These are phyloP conservation scores for Tiliacea aurago DNA, from an alignment of 2,888 invertebrate genomes.

Conservation along the genomic window DNA sequence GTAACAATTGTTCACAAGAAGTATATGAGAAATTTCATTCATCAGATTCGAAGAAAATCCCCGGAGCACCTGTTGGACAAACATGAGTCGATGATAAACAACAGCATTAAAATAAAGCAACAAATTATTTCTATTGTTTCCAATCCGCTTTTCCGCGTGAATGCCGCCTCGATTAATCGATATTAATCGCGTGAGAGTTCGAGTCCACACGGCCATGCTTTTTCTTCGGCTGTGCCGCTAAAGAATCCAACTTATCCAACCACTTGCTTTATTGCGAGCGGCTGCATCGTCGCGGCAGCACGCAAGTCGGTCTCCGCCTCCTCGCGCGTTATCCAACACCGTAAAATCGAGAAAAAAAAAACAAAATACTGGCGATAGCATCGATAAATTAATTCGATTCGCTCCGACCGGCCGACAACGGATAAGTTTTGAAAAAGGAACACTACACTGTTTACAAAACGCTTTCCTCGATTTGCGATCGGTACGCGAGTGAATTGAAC, in stretches of 20 bases:
- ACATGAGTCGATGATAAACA: slow-evolving; percentile 31
- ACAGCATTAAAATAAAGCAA: slow-evolving; percentile 62
- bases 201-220: slow-evolving; percentile 62
- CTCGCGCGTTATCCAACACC: slow-evolving; percentile 65
- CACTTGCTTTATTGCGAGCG: slow-evolving; percentile 77
- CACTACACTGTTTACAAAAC: slow-evolving; percentile 77
- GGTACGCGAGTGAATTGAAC: slow-evolving; percentile 63
- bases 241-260: slow-evolving; percentile 63
- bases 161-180: slow-evolving; percentile 57
- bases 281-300: slow-evolving; percentile 81
- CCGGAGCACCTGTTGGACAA: slow-evolving; percentile 42
- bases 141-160: slow-evolving; percentile 57
- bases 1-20: slow-evolving; percentile 26
- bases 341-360: slow-evolving; percentile 70
- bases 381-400: slow-evolving; percentile 63
- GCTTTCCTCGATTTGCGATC: slow-evolving; percentile 61
- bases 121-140: slow-evolving; percentile 68
- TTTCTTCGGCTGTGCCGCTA: slow-evolving; percentile 66
- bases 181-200: slow-evolving; percentile 64
- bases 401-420: slow-evolving; percentile 53
- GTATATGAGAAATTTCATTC: slow-evolving; percentile 11
- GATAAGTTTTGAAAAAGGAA: slow-evolving; percentile 75
- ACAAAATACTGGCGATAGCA: slow-evolving; percentile 58
- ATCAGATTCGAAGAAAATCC: slow-evolving; percentile 37
- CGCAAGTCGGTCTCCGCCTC: slow-evolving; percentile 71